phyloP scores from a whole-genome alignment of 2,113 vertebrate species.

The Terrapene triunguis region DNA sequence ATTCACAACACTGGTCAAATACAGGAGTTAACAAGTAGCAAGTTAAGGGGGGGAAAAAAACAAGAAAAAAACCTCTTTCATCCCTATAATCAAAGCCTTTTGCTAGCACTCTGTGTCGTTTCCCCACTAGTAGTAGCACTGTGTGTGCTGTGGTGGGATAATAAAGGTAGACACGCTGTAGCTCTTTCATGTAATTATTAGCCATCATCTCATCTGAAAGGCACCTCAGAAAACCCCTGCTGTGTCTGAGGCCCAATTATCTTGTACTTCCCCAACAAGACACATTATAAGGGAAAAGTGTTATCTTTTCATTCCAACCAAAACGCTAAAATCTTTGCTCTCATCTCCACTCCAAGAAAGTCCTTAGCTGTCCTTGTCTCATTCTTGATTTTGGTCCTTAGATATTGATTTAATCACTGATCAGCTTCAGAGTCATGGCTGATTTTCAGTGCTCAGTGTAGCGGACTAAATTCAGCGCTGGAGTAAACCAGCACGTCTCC shows the following conservation, averaged over 20 bases:
- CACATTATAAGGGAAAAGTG: not conserved
- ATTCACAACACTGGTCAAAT: not conserved
- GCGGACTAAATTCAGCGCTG: not conserved
- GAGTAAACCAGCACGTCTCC: not conserved
- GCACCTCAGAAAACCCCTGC: slow-evolving; percentile 29
- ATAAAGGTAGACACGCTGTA: not conserved
- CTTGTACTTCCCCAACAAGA: slow-evolving; percentile 42
- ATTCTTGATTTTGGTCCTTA: not conserved
- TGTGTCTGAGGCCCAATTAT: slow-evolving; percentile 35
- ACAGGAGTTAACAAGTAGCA: not conserved
- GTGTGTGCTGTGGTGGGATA: not conserved
- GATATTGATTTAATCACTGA: not conserved
- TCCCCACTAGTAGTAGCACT: not conserved
- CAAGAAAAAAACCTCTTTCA: not conserved
- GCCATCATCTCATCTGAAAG: slow-evolving; percentile 33
- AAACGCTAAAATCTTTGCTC: slow-evolving; percentile 9
- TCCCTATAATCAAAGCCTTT: slow-evolving; percentile 46
- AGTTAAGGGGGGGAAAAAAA: not conserved
- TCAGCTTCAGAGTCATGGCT: not conserved
- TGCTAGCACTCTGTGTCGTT: not conserved
- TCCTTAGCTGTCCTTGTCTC: not conserved
- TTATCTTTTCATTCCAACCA: not conserved
- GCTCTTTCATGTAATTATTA: slow-evolving; percentile 48
- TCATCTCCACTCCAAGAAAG: not conserved
- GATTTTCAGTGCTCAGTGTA: not conserved